A percentile compares a stretch with the other conserved stretches of the same genome.
phyloP scores from a whole-genome alignment of 2,797 vertebrate species.

The Enteromius viviparus region DNA sequence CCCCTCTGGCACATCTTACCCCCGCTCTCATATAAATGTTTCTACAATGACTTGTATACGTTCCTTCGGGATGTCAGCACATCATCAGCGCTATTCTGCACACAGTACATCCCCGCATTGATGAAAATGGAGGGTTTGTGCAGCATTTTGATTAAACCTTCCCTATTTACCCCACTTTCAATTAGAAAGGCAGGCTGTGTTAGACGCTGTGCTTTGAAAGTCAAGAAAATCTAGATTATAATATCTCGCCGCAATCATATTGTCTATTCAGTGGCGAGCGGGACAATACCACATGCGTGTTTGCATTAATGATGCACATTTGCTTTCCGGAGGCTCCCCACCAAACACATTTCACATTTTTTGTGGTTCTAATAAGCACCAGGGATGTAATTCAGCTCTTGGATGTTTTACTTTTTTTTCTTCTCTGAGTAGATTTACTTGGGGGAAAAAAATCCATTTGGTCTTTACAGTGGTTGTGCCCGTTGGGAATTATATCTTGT shows the following conservation, averaged over 20 bases:
- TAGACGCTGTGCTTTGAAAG: slow-evolving; percentile 24
- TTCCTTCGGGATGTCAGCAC: neutral
- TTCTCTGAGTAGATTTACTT: slow-evolving; percentile 48
- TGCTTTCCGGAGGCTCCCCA: neutral
- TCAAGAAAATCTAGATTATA: slow-evolving; percentile 35
- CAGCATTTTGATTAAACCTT: slow-evolving; percentile 51
- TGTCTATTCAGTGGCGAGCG: neutral
- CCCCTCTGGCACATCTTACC: slow-evolving; percentile 12
- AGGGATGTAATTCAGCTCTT: slow-evolving; percentile 27
- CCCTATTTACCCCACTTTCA: slow-evolving; percentile 44
- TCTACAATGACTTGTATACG: neutral
- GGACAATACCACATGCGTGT: slow-evolving; percentile 6
- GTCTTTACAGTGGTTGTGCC: slow-evolving; percentile 51
- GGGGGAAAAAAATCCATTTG: slow-evolving; percentile 48
- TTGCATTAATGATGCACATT: slow-evolving; percentile 10
- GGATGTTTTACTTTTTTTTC: slow-evolving; percentile 34
- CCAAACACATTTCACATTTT: slow-evolving; percentile 22
- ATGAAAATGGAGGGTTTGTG: slow-evolving; percentile 58
- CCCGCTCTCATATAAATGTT: neutral
- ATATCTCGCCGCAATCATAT: slow-evolving; percentile 25
- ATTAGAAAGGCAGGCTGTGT: slow-evolving; percentile 38
- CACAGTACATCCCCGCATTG: slow-evolving; percentile 24
- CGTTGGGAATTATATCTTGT: slow-evolving; percentile 46
- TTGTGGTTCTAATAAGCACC: slow-evolving; percentile 35
- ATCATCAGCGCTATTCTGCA: slow-evolving; percentile 40